Base-by-base conservation (phyloP, 35 echinoderm and acorn worm species). In the Stichopus chloronotus region DNA sequence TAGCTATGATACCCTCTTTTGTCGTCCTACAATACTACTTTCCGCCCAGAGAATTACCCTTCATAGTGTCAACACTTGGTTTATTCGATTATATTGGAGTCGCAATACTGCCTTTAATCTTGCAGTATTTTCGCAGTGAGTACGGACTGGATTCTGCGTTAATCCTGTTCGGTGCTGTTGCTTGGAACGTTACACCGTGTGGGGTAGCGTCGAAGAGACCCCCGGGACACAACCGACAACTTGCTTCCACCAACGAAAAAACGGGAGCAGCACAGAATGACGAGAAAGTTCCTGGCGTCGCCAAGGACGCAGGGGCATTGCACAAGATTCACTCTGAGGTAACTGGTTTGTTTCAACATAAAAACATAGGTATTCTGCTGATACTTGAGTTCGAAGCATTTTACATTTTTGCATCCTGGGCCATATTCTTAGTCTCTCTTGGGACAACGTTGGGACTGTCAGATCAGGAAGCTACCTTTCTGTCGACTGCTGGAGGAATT, bases 11-110 rank as follows among this genome's bases (percentile, higher is more conserved):
- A 9, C 76, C 76, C 23, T 25, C 52, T 21, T 78, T 25, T 78
- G 76, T 78, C n/a, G 76, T 78, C 52, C 52, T 78, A 78, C 76
- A 78, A 12, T 21, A 78, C 23, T 17, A 78, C 76, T 78, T 78
- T 78, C 5, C 6, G 52, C 76, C 76, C 17, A 0, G 6, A 0
- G 21, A 78, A 78, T 43, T 78, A 78, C 76, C 76, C 23, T 25
- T 25, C 21, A 43, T 78, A 8, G 52, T 78, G 4, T 78, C 76
- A 8, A 25, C 52, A 9, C 10, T 78, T 25, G 76, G 21, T 23
- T 23, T 78, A 78, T 78, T 78, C 52, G 76, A 78, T 78, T 78
- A 78, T 43, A 43, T 78, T 78, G 76, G 76, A 0, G 76, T 78
- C 0, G 76, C 76, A 78, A 78, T 43, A 21, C 21, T 78, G 1